A percentile compares a stretch with the other conserved stretches of the same genome.
These are phyloP conservation scores for Eleginops maclovinus DNA, from an alignment of 2,113 vertebrate species.

Conservation along the genomic window DNA sequence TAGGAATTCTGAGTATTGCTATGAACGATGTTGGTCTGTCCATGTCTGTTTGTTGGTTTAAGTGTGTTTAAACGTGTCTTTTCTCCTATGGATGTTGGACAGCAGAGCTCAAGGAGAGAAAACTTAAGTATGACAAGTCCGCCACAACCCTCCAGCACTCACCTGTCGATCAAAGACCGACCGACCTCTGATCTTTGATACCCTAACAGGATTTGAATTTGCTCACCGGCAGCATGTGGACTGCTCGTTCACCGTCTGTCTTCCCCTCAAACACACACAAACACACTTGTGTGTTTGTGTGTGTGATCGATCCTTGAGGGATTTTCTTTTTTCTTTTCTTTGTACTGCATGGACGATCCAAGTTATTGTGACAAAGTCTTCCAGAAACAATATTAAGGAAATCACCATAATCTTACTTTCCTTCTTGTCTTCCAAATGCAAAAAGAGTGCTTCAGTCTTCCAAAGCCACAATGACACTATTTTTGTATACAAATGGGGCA, in stretches of 20 bases:
- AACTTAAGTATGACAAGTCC: neutral
- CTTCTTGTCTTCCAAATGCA: constrained; percentile 80
- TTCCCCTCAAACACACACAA: constrained; percentile 42
- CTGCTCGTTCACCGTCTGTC: constrained; percentile 47
- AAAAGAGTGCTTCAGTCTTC: constrained; percentile 83
- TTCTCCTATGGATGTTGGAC: neutral
- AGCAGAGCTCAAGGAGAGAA: constrained; percentile 16
- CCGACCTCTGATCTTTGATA: constrained; percentile 57
- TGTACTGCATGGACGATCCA: constrained; percentile 77
- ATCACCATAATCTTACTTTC: constrained; percentile 56
- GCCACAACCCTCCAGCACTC: constrained; percentile 37
- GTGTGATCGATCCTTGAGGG: constrained; percentile 47
- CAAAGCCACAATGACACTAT: constrained; percentile 85
- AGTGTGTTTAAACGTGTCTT: constrained; percentile 27
- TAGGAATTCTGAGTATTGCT: constrained; percentile 13
- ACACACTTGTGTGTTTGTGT: constrained; percentile 53
- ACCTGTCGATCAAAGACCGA: constrained; percentile 26
- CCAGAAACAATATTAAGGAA: constrained; percentile 73
- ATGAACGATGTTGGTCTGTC: constrained; percentile 29
- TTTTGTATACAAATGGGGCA: constrained; percentile 78
- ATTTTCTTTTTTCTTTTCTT: constrained; percentile 43
- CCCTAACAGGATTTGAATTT: constrained; percentile 44
- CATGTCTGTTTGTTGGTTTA: constrained; percentile 39
- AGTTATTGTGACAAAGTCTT: constrained; percentile 79
- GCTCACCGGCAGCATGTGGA: constrained; percentile 62